phyloP scores from a whole-genome alignment of 2,797 vertebrate genomes.

The Dendrocincla tyrannina region DNA sequence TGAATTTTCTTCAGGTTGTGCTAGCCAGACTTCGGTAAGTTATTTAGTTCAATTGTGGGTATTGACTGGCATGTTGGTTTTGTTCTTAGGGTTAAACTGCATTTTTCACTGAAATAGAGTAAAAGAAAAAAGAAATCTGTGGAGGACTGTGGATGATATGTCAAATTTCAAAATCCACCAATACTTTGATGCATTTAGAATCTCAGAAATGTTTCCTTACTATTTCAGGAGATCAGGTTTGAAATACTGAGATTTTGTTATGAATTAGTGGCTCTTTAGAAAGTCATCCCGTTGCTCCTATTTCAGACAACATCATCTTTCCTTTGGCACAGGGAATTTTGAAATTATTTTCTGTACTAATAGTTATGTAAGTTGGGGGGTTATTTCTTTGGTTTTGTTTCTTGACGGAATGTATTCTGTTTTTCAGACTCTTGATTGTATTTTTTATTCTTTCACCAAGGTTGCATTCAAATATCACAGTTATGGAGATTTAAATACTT shows the following conservation, averaged over 20 bases:
- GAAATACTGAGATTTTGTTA: not conserved
- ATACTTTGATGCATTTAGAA: not conserved
- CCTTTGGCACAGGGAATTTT: not conserved
- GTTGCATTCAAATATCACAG: slow-evolving; percentile 10
- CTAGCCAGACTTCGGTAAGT: slow-evolving; percentile 91
- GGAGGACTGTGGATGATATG: not conserved
- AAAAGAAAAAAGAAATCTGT: not conserved
- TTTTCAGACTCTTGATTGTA: not conserved
- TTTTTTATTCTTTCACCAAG: not conserved
- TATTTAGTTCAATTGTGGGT: not conserved
- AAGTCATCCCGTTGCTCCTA: not conserved
- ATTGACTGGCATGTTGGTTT: not conserved
- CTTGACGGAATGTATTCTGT: not conserved
- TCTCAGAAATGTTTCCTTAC: not conserved
- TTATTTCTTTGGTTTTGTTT: not conserved
- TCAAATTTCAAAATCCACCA: not conserved
- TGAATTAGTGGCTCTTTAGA: not conserved
- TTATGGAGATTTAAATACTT: slow-evolving; percentile 18
- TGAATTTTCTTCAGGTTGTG: slow-evolving; percentile 87
- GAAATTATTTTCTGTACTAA: not conserved
- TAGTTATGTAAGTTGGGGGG: not conserved
- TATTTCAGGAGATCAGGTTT: not conserved
- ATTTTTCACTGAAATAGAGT: not conserved
- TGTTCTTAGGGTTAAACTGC: not conserved
- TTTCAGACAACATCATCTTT: not conserved